A percentile compares a stretch with the other conserved stretches of the same genome.
These are phyloP conservation scores for Trachelus iudaicus DNA, from an alignment of 2,888 invertebrate genomes.

Conservation along the genomic window DNA sequence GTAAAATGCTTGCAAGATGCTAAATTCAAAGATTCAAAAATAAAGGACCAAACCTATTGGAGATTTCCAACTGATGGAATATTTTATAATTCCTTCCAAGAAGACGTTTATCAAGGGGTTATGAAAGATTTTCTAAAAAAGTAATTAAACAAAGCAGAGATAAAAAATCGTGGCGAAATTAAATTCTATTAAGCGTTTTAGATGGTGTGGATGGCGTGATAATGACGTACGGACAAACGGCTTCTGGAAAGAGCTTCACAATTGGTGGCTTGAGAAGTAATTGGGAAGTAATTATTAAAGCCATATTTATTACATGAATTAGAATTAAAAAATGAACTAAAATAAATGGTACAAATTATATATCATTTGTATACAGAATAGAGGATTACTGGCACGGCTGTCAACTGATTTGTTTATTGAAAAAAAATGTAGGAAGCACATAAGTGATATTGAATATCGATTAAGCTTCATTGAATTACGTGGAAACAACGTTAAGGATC, in stretches of 20 bases:
- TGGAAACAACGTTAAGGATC: slow-evolving; percentile 54
- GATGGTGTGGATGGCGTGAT: slow-evolving; percentile 57
- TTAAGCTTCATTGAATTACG: slow-evolving; percentile 63
- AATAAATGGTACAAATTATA: background rate
- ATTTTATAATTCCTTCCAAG: slow-evolving; percentile 60
- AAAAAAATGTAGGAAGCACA: slow-evolving; percentile 43
- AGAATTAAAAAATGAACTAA: background rate
- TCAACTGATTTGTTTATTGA: slow-evolving; percentile 55
- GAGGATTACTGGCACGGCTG: slow-evolving; percentile 63
- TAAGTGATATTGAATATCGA: slow-evolving; percentile 54
- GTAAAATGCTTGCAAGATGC: slow-evolving; percentile 59
- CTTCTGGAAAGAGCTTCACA: slow-evolving; percentile 55
- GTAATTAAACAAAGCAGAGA: slow-evolving; percentile 41
- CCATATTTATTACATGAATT: background rate
- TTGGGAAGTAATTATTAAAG: slow-evolving; percentile 36
- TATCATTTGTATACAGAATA: slow-evolving; percentile 56
- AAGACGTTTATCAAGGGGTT: slow-evolving; percentile 55
- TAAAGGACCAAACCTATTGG: slow-evolving; percentile 57
- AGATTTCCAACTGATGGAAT: slow-evolving; percentile 61
- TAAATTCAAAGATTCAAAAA: slow-evolving; percentile 23
- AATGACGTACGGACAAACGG: slow-evolving; percentile 64
- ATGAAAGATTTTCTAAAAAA: slow-evolving; percentile 54
- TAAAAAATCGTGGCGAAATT: slow-evolving; percentile 10
- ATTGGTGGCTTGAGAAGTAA: slow-evolving; percentile 35
- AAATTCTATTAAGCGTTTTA: slow-evolving; percentile 48